These are phyloP conservation scores for Macrotis lagotis DNA, from an alignment of 2,113 vertebrate genomes.

Conservation along the genomic window DNA sequence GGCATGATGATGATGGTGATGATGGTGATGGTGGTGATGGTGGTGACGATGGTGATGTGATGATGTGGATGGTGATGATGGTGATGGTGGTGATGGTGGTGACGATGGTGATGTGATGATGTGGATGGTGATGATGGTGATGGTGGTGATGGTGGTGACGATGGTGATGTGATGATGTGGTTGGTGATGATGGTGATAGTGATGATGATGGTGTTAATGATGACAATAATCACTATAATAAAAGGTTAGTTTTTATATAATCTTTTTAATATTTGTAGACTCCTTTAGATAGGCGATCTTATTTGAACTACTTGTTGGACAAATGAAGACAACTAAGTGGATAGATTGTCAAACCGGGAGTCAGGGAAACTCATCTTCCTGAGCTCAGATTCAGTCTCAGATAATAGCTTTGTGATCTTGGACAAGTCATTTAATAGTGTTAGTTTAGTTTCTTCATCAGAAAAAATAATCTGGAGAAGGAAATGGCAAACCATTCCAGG, in stretches of 20 bases:
- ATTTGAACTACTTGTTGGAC: background rate
- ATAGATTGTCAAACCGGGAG: background rate
- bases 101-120: too few relatives aligned
- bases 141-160: too few relatives aligned
- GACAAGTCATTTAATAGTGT: background rate
- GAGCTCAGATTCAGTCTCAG: background rate
- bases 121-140: background rate
- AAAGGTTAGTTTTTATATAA: background rate
- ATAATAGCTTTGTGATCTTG: background rate
- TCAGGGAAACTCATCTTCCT: background rate
- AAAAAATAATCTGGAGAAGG: background rate
- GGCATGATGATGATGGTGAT: background rate
- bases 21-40: too few relatives aligned
- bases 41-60: too few relatives aligned
- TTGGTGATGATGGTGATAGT: too few relatives aligned
- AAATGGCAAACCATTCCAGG: background rate
- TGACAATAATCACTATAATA: too few relatives aligned
- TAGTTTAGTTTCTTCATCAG: background rate
- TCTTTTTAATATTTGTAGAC: background rate
- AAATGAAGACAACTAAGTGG: background rate
- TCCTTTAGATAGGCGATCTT: background rate
- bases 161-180: too few relatives aligned
- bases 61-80: too few relatives aligned
- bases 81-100: too few relatives aligned
- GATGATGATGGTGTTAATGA: too few relatives aligned